These are phyloP conservation scores for Trichomycterus rosablanca DNA, from an alignment of 2,113 vertebrate genomes.

Conservation along the genomic window DNA sequence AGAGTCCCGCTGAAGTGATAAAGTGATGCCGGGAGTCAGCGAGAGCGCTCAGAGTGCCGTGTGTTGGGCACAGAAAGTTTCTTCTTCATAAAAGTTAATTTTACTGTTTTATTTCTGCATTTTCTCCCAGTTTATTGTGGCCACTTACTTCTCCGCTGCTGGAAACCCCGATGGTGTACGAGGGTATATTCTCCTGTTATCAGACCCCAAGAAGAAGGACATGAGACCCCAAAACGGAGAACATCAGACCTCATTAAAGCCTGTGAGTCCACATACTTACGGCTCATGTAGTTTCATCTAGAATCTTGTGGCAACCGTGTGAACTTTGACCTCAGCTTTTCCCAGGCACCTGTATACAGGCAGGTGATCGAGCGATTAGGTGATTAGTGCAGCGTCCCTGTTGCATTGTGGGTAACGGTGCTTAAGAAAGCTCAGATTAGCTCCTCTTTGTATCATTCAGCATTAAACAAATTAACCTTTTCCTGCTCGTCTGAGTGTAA, in stretches of 20 bases:
- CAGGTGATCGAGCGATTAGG: conserved; percentile 77
- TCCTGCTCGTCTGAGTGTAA: conserved; percentile 94
- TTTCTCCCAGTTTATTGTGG: too few relatives aligned
- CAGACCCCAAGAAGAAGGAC: too few relatives aligned
- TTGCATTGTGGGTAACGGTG: conserved; percentile 67
- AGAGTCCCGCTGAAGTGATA: conserved; percentile 67
- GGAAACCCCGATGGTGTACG: too few relatives aligned
- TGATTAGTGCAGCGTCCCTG: conserved; percentile 50
- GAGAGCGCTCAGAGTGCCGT: background rate
- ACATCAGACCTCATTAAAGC: too few relatives aligned
- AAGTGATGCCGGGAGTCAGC: conserved; percentile 50
- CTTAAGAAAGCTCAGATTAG: conserved; percentile 81
- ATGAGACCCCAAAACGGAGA: too few relatives aligned
- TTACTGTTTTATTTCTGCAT: too few relatives aligned
- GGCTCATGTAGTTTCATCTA: too few relatives aligned
- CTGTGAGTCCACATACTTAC: too few relatives aligned
- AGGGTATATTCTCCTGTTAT: too few relatives aligned
- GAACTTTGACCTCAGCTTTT: conserved; percentile 74
- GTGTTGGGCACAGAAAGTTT: conserved; percentile 1
- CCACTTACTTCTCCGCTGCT: too few relatives aligned
- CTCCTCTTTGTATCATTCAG: conserved; percentile 75
- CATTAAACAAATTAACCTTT: conserved; percentile 90
- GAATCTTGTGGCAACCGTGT: too few relatives aligned
- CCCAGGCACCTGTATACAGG: conserved; percentile 77
- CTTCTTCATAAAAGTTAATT: too few relatives aligned